phyloP scores from a whole-genome alignment of 2,113 vertebrate genomes.

The Tautogolabrus adspersus region DNA sequence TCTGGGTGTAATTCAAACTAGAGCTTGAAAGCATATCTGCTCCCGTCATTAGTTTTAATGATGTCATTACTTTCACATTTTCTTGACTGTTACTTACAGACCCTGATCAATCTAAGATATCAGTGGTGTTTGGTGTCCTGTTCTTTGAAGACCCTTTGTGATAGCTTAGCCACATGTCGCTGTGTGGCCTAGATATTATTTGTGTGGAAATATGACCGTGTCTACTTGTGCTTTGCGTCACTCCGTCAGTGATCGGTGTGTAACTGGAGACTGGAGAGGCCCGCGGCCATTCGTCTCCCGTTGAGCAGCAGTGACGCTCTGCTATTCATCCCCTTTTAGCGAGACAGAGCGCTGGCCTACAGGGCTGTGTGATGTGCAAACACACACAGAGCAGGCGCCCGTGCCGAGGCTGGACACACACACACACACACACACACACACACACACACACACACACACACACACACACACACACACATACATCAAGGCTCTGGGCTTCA shows the following conservation, averaged over 20 bases:
- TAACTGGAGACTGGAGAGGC: constrained; percentile 62
- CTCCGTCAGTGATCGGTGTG: constrained; percentile 51
- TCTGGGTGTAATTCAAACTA: background rate
- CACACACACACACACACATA: constrained; percentile 18
- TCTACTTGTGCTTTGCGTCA: constrained; percentile 16
- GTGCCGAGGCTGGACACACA: constrained; percentile 17
- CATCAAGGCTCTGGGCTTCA: constrained; percentile 3
- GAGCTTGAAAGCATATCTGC: too few relatives aligned
- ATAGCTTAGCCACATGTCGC: constrained; percentile 24
- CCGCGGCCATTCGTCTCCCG: constrained; percentile 62
- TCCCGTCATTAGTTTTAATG: background rate
- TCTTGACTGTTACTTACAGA: background rate
- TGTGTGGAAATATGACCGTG: constrained; percentile 22
- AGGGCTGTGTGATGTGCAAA: constrained; percentile 59
- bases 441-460: constrained; percentile 33
- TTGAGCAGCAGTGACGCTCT: constrained; percentile 64
- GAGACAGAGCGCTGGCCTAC: constrained; percentile 68
- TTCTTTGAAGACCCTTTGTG: constrained; percentile 19
- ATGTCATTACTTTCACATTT: background rate
- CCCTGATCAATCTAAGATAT: constrained; percentile 9
- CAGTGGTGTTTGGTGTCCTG: constrained; percentile 14
- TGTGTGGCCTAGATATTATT: constrained; percentile 43
- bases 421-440: constrained; percentile 21
- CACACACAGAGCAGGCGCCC: constrained; percentile 10
- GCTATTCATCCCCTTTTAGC: constrained; percentile 76